phyloP scores from a whole-genome alignment of 2,797 vertebrate species.

The Xiphophorus birchmanni region DNA sequence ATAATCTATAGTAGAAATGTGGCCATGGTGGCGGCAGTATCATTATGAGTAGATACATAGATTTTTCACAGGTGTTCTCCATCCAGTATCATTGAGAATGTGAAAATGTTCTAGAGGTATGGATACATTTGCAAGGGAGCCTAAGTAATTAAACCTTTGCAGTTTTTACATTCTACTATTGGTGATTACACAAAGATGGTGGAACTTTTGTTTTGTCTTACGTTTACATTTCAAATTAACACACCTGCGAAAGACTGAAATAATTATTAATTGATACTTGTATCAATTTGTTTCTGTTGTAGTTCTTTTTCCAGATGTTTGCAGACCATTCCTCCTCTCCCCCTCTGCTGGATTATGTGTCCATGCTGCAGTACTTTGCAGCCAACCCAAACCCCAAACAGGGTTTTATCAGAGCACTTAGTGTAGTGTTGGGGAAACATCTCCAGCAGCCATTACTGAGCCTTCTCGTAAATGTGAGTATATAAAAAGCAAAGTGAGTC shows the following conservation, averaged over 20 bases:
- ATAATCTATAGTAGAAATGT: background rate
- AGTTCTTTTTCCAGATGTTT: conserved; percentile 93
- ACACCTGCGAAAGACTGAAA: background rate
- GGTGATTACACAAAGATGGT: background rate
- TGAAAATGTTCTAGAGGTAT: background rate
- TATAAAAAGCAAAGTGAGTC: background rate
- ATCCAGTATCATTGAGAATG: background rate
- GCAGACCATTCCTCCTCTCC: conserved; percentile 72
- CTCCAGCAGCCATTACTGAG: conserved; percentile 59
- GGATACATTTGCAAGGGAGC: background rate
- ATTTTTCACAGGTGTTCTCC: background rate
- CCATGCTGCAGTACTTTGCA: conserved; percentile 90
- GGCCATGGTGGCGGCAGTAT: background rate
- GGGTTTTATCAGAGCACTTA: conserved; percentile 88
- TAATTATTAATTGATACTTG: background rate
- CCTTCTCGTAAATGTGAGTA: conserved; percentile 69
- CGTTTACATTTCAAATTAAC: conserved; percentile 13
- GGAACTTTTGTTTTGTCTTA: background rate
- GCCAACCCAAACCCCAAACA: conserved; percentile 81
- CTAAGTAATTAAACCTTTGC: background rate
- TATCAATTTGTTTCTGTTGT: conserved; percentile 24
- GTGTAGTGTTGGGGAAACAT: conserved; percentile 77
- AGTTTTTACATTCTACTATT: background rate
- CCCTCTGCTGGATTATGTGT: conserved; percentile 81
- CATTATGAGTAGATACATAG: background rate